Conservation (phyloP, 1,140 invertebrate genomes). For the Leptopilina clavipes region DNA sequence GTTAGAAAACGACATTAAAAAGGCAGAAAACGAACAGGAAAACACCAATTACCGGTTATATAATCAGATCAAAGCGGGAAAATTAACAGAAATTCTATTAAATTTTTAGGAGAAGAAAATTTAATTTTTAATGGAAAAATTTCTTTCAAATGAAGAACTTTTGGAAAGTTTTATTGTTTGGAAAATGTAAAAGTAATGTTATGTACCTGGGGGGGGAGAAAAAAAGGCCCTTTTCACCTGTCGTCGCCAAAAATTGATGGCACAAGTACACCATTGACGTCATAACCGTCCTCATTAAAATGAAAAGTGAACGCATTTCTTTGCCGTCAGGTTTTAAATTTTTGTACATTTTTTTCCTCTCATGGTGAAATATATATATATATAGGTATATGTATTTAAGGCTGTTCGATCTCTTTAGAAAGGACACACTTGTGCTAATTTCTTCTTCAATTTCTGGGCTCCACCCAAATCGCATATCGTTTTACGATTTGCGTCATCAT, state of each 20-base stretch:
- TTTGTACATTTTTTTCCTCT: not conserved
- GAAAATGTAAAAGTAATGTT: no score
- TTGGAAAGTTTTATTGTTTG: no score
- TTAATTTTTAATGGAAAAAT: no score
- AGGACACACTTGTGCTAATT: slow-evolving; percentile 13
- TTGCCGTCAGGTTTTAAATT: not conserved
- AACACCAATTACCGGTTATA: no score
- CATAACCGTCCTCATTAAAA: not conserved
- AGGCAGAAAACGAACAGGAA: no score
- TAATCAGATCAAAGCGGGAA: no score
- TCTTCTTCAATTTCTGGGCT: not conserved
- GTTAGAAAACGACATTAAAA: no score
- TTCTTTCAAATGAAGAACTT: no score
- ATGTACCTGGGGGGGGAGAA: no score
- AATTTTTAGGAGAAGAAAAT: no score
- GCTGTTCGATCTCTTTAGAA: not conserved
- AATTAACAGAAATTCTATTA: no score
- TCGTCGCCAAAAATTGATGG: not conserved
- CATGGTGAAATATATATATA: not conserved
- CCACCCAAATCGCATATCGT: slow-evolving; percentile 16
- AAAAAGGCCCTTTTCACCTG: not conserved
- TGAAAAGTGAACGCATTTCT: slow-evolving; percentile 23
- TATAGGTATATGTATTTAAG: not conserved
- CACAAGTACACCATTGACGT: slow-evolving; percentile 12
- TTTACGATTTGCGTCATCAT: slow-evolving; percentile 44